These are phyloP conservation scores for Xestia xanthographa DNA, from an alignment of 2,888 invertebrate genomes.

Conservation along the genomic window DNA sequence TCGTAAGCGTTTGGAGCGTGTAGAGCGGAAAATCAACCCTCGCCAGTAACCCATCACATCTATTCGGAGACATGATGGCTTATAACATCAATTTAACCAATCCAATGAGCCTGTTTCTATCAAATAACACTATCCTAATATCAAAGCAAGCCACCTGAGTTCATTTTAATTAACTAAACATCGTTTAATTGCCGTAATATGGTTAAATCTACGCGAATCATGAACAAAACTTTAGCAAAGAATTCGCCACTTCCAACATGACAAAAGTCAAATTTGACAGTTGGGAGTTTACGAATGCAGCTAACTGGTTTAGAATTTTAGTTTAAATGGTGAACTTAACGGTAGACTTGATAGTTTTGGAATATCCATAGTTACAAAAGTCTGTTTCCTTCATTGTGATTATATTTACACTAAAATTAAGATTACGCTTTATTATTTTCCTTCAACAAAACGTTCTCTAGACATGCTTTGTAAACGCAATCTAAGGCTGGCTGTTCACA, in stretches of 20 bases:
- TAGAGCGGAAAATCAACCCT: slow-evolving; percentile 98
- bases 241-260: slow-evolving; percentile 88
- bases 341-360: background rate
- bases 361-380: background rate
- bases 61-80: slow-evolving; percentile 85
- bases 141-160: slow-evolving; percentile 77
- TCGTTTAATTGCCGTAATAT: slow-evolving; percentile 76
- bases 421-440: background rate
- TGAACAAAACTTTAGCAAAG: slow-evolving; percentile 81
- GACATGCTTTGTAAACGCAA: slow-evolving; percentile 36
- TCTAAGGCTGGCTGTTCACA: slow-evolving; percentile 32
- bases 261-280: slow-evolving; percentile 88
- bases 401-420: background rate
- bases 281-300: slow-evolving; percentile 44
- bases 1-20: slow-evolving; percentile 96
- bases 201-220: slow-evolving; percentile 75
- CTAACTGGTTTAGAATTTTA: background rate
- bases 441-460: background rate
- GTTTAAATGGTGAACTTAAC: background rate
- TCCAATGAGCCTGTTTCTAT: slow-evolving; percentile 67
- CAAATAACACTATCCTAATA: slow-evolving; percentile 73
- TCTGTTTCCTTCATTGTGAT: background rate
- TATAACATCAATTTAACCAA: slow-evolving; percentile 78
- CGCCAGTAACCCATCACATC: slow-evolving; percentile 94
- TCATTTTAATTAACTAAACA: slow-evolving; percentile 75